Percentiles rank a stretch among this genome's conserved stretches.
Conservation (phyloP, 2,888 invertebrate genomes). For the Nephrotoma flavescens region DNA sequence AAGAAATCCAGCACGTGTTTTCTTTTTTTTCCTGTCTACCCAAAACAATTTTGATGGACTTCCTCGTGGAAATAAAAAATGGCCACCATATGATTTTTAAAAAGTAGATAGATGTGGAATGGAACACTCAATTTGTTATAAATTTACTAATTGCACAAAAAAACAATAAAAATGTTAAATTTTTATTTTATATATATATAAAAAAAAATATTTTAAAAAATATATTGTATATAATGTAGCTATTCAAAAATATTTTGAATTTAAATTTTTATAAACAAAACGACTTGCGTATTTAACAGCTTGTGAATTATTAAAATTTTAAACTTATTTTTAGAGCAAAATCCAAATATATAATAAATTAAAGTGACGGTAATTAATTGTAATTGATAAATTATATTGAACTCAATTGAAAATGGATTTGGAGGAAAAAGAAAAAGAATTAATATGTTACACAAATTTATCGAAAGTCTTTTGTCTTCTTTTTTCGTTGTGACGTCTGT, state of each 20-base stretch:
- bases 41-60: not conserved
- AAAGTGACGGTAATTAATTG: not conserved
- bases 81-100: not conserved
- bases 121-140: not conserved
- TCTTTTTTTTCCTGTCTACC: not conserved
- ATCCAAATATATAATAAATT: not conserved
- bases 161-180: not conserved
- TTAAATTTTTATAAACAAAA: not conserved
- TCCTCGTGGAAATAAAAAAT: not conserved
- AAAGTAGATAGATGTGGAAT: not conserved
- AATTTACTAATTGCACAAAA: not conserved
- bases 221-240: not conserved
- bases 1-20: not conserved
- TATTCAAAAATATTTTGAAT: not conserved
- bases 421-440: not conserved
- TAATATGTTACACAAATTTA: not conserved
- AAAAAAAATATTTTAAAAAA: not conserved
- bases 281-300: not conserved
- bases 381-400: not conserved
- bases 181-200: not conserved
- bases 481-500: not conserved
- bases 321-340: not conserved
- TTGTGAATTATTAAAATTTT: not conserved
- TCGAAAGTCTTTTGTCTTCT: not conserved
- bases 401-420: not conserved